Conservation (phyloP, 1,140 invertebrate genomes). For the Lordiphosa clarofinis region DNA sequence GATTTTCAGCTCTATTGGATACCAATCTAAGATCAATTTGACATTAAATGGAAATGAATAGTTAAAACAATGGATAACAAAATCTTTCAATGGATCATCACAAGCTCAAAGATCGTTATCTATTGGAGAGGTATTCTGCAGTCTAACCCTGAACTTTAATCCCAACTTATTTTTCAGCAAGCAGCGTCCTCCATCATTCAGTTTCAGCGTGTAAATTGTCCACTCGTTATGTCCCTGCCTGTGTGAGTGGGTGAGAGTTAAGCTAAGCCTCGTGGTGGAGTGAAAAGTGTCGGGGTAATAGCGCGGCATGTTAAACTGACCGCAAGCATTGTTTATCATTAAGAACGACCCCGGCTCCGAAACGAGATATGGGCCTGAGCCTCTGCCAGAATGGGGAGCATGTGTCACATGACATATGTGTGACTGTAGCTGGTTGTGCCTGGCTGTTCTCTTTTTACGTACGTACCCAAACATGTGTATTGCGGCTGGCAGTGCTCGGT, state of each 20-base stretch:
- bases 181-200: conserved; percentile 36
- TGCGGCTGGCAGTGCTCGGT: conserved; percentile 37
- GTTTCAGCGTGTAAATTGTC: conserved; percentile 73
- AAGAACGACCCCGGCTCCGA: conserved; percentile 41
- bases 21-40: no score
- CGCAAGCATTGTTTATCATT: conserved; percentile 78
- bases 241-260: conserved; percentile 3
- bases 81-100: no score
- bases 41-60: no score
- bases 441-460: conserved; percentile 17
- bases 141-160: conserved; percentile 8
- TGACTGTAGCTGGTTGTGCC: conserved; percentile 35
- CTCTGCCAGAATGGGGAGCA: conserved; percentile 35
- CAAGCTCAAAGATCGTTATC: no score
- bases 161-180: not conserved
- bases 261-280: conserved; percentile 1
- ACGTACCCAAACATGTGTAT: conserved; percentile 51
- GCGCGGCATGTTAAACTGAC: conserved; percentile 77
- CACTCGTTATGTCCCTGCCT: conserved; percentile 57
- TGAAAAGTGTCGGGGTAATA: conserved; percentile 61
- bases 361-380: conserved; percentile 18
- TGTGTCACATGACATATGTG: conserved; percentile 70
- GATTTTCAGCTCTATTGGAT: no score
- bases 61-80: no score
- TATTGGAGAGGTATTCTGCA: conserved; percentile 18